phyloP scores from a whole-genome alignment of 2,888 invertebrate species.

The Aspidiotus rigidus region DNA sequence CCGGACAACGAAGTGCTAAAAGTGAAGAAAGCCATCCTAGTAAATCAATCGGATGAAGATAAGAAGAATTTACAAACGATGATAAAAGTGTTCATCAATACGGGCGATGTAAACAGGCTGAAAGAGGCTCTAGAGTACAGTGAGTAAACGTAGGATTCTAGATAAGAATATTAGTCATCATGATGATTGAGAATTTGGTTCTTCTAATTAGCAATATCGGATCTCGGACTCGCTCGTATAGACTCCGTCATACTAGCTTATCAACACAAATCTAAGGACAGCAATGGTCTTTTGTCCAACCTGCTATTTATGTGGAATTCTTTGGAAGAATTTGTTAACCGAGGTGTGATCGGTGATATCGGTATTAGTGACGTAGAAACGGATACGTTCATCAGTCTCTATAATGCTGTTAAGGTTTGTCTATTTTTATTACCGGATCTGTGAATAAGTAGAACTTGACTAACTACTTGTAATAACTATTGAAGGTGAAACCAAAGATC shows the following conservation, averaged over 20 bases:
- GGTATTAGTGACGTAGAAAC: slow-evolving; percentile 88
- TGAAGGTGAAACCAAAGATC: slow-evolving; percentile 67
- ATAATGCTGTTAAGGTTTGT: slow-evolving; percentile 59
- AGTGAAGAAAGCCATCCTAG: slow-evolving; percentile 17
- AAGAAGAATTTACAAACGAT: slow-evolving; percentile 73
- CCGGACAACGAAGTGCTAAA: slow-evolving; percentile 6
- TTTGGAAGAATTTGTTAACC: slow-evolving; percentile 60
- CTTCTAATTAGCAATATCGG: slow-evolving; percentile 7
- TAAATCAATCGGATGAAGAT: slow-evolving; percentile 42
- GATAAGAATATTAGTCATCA: not conserved
- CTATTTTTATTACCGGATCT: not conserved
- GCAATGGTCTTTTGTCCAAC: slow-evolving; percentile 47
- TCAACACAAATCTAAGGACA: slow-evolving; percentile 23
- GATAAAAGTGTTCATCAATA: slow-evolving; percentile 75
- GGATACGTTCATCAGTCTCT: slow-evolving; percentile 62
- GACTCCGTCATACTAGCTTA: slow-evolving; percentile 36
- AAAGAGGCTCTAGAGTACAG: slow-evolving; percentile 65
- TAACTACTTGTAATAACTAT: too few species aligned
- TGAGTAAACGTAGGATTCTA: slow-evolving; percentile 42
- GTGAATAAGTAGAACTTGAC: too few species aligned
- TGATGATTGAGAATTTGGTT: too few species aligned
- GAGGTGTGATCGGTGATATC: slow-evolving; percentile 59
- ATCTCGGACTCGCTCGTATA: slow-evolving; percentile 17
- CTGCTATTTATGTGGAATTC: slow-evolving; percentile 68
- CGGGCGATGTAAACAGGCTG: slow-evolving; percentile 55